Percentiles rank a stretch among this genome's conserved stretches.
phyloP scores from a whole-genome alignment of 1,140 invertebrate genomes.

The Eriocheir sinensis region DNA sequence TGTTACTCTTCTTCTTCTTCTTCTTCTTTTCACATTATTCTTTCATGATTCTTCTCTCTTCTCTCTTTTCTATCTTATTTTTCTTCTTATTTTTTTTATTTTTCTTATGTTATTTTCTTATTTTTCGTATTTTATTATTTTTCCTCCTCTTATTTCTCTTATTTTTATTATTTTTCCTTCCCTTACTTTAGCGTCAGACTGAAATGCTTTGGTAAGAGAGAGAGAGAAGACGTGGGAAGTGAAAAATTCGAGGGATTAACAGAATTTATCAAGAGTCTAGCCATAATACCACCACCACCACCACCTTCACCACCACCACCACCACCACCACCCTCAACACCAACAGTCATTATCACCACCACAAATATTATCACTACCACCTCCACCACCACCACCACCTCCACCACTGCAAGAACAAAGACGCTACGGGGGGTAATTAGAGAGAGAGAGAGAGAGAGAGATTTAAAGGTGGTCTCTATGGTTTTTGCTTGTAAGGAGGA shows the following conservation, averaged over 20 bases:
- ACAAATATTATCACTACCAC: background rate
- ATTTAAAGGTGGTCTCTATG: background rate
- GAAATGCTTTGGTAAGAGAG: too few species aligned
- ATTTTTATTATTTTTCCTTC: too few species aligned
- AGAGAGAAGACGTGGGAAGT: background rate
- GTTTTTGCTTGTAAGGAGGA: background rate
- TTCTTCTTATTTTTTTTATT: too few species aligned
- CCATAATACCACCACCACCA: too few species aligned
- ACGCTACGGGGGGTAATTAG: background rate
- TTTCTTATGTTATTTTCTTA: too few species aligned
- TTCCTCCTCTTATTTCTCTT: too few species aligned
- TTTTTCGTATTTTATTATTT: too few species aligned
- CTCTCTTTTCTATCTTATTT: background rate
- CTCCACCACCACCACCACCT: background rate
- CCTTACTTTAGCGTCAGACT: too few species aligned
- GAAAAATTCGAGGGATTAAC: background rate
- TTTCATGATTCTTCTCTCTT: too few species aligned
- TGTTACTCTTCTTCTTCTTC: background rate
- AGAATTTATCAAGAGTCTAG: background rate
- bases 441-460: slow-evolving; percentile 30
- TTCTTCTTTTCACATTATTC: too few species aligned
- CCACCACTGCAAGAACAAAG: background rate
- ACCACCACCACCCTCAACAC: background rate
- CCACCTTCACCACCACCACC: too few species aligned
- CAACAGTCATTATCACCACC: background rate